Conservation (phyloP, 2,888 invertebrate genomes). For the Carterocephalus palaemon region DNA sequence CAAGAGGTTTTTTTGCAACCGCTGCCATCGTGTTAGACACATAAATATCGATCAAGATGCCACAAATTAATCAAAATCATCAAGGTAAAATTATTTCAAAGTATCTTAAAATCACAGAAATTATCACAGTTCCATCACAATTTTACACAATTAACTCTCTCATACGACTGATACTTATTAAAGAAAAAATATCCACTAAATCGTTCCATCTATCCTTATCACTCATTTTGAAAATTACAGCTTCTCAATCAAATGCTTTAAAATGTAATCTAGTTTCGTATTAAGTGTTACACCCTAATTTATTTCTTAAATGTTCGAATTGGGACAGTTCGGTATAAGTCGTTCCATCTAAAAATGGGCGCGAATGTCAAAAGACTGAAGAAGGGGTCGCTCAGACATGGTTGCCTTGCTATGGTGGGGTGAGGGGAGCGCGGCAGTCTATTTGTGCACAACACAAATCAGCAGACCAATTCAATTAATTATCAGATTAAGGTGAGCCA, state of each 20-base stretch:
- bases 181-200: slow-evolving; percentile 32
- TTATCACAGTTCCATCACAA: slow-evolving; percentile 42
- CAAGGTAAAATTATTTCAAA: slow-evolving; percentile 14
- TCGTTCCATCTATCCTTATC: slow-evolving; percentile 27
- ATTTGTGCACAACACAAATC: slow-evolving; percentile 77
- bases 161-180: slow-evolving; percentile 1
- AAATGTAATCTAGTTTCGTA: slow-evolving; percentile 32
- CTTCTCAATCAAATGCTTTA: slow-evolving; percentile 52
- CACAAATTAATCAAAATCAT: slow-evolving; percentile 53
- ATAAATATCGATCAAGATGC: slow-evolving; percentile 54
- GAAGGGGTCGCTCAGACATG: slow-evolving; percentile 58
- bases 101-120: slow-evolving; percentile 20
- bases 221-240: slow-evolving; percentile 31
- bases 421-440: slow-evolving; percentile 56
- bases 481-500: slow-evolving; percentile 78
- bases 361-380: slow-evolving; percentile 77
- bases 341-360: slow-evolving; percentile 76
- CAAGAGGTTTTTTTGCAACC: slow-evolving; percentile 58
- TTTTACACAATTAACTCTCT: slow-evolving; percentile 18
- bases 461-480: slow-evolving; percentile 76
- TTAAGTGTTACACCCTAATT: slow-evolving; percentile 46
- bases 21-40: slow-evolving; percentile 61
- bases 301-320: slow-evolving; percentile 47
- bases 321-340: slow-evolving; percentile 59
- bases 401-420: slow-evolving; percentile 44